phyloP scores from a whole-genome alignment of 2,797 vertebrate species.

The Gallinago stenura region DNA sequence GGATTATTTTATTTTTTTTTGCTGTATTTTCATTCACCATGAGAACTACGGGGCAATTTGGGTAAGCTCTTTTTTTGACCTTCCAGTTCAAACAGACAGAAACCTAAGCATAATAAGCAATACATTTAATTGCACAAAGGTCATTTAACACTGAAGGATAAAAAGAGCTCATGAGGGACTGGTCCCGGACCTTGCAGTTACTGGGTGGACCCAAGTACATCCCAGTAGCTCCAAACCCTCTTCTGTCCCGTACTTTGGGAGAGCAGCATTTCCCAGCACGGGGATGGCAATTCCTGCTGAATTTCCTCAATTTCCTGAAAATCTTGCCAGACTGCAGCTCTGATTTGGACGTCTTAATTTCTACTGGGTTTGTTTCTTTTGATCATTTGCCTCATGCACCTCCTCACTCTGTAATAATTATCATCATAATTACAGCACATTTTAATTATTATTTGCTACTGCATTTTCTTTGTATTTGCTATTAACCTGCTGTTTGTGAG shows the following conservation, averaged over 20 bases:
- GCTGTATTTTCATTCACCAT: neutral
- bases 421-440: neutral
- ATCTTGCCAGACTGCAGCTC: neutral
- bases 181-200: neutral
- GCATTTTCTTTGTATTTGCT: conserved; percentile 4
- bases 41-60: neutral
- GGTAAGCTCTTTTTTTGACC: neutral
- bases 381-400: neutral
- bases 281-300: neutral
- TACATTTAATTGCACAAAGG: neutral
- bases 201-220: neutral
- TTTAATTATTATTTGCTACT: conserved; percentile 33
- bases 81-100: neutral
- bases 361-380: neutral
- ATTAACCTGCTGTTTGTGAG: neutral
- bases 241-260: neutral
- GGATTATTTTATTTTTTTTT: neutral
- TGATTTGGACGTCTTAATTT: neutral
- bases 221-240: neutral
- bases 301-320: neutral
- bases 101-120: neutral
- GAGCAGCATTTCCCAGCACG: neutral
- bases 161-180: neutral
- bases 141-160: neutral
- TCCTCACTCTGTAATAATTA: neutral